Base-by-base conservation (phyloP, 2,888 invertebrate species). In the Dyspetes luteomarginatus region DNA sequence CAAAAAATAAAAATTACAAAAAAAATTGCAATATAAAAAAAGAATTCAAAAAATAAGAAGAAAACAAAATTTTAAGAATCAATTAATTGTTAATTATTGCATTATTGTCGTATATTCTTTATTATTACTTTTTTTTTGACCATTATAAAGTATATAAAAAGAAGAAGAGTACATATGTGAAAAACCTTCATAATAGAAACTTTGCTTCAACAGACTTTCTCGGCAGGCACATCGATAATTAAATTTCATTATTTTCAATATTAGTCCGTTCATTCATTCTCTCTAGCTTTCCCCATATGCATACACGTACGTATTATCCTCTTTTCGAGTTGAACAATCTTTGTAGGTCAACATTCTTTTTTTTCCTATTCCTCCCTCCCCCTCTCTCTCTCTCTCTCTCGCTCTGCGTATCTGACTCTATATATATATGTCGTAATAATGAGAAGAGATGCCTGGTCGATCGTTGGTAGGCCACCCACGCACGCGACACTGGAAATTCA, bases 401-500 rank as follows among this genome's bases (percentile, higher is more conserved):
- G 2, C 3, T 45, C 15, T 36, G 7, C 5, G 7, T 36, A 1
- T 36, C 36, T 19, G 3, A n/a, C n/a, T 30, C 28, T 58, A 15
- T 52, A 22, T 45, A 22, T 30, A 17, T 64, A 43, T 50, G 69
- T 19, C 30, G 73, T 73, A 64, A 73, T 73, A 64, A 73, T 79
- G 65, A 65, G 80, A 60, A 36, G n/a, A n/a, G 62, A 65, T 45
- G 67, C 43, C 41, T 58, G 60, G 17, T 64, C 64, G 73, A 55
- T 79, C 74, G 68, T 65, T 74, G 58, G 62, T 60, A 30, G 71
- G 65, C 65, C 76, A 60, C 75, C 80, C 72, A 76, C 80, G 65
- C 80, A 56, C 62, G 58, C 65, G 75, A 71, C 41, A 76, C 76
- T 80, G 80, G 52, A 76, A 80, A 80, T 80, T 80, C 75, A 80